phyloP scores from a whole-genome alignment of 30 jellyfish, hydroid and myxozoan genomes.

The Morbakka virulenta region DNA sequence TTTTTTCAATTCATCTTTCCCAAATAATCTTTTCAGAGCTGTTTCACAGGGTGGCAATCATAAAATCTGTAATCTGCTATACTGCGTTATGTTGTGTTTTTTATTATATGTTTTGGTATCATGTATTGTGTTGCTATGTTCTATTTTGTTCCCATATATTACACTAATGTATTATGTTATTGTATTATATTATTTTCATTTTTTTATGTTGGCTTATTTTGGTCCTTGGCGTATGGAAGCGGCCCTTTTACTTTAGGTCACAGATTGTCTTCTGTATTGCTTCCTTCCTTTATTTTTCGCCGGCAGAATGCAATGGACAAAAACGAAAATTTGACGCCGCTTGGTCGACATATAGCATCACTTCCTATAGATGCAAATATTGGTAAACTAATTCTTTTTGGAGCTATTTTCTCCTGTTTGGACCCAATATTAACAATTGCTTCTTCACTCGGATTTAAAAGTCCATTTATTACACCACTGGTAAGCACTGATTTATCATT shows the following conservation, averaged over 20 bases:
- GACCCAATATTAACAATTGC: conserved; percentile 87
- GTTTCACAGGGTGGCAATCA: no score
- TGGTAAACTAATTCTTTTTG: conserved; percentile 84
- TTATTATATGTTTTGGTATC: no score
- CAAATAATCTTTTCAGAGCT: no score
- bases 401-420: conserved; percentile 90
- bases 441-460: conserved; percentile 80
- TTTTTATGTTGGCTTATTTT: neutral
- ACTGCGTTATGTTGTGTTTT: no score
- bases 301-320: conserved; percentile 75
- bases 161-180: no score
- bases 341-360: conserved; percentile 85
- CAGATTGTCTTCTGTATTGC: neutral
- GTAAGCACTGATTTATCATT: conserved; percentile 17
- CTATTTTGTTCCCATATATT: no score
- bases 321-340: conserved; percentile 72
- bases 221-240: neutral
- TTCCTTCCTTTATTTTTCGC: neutral
- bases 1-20: neutral
- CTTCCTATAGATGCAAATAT: conserved; percentile 82
- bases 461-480: conserved; percentile 78
- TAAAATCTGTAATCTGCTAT: no score
- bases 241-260: neutral
- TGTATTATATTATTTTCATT: neutral
- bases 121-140: no score